Evolutionary conservation across 2,113 vertebrate genomes (phyloP), one percentile per base, ranked within the genome.

Genomic region (Dipodomys merriami): DNA sequence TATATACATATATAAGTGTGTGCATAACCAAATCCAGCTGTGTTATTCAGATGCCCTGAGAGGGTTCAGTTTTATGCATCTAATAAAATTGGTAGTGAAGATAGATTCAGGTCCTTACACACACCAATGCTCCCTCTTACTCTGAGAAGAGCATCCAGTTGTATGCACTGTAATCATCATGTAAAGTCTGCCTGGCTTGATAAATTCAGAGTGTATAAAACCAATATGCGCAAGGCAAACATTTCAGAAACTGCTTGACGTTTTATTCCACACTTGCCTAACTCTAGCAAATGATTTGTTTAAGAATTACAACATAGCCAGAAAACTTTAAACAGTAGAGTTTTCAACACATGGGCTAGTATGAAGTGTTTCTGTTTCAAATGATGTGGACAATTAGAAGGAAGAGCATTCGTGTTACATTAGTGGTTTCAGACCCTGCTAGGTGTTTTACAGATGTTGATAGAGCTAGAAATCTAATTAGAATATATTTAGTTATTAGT

Each of bases 271-370:
- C 2, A 64, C 30, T 82, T 90, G 35, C 19, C 30, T 82, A 96
- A 85, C 13, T 76, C 39, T 90, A 86, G 74, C 39, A 94, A 91
- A 88, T 81, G 93, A 87, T 92, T 85, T 90, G 67, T 81, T 80
- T 53, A 64, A 83, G 78, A 88, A 91, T 87, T 78, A 49, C 64
- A 62, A 46, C 29, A 39, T 18, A 64, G 5, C 18, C 46, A 46
- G 49, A 86, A 91, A 88, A 82, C 27, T 33, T 39, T 22, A 80
- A 84, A 90, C 4, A 87, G 30, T 73, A 83, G 95, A 91, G 11
- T 15, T 78, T 93, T 90, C 19, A n/a, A 88, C 83, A 87, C 73
- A 46, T 1, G 44, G n/a, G 10, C 49, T 35, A 10, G 7, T 44
- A 64, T 64, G 10, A 6, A 33, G 46, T 60, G 29, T 33, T n/a